Evolutionary conservation across 2,113 vertebrate genomes (phyloP).

Genomic region (Tringa solitaria): DNA sequence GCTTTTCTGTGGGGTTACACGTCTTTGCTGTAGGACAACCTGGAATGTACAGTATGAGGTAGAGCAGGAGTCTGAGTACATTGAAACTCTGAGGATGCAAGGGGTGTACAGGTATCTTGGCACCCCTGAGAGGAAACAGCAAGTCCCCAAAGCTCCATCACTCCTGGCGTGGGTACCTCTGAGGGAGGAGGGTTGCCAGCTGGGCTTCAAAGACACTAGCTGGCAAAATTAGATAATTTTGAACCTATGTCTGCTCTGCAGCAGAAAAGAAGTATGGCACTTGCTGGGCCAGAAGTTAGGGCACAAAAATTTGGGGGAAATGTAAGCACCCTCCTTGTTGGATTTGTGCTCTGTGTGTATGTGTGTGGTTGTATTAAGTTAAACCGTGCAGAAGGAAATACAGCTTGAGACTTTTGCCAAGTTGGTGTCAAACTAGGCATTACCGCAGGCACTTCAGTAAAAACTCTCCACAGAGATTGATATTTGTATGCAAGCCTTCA

Average conservation of each 20-base stretch:
- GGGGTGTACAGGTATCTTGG: background rate
- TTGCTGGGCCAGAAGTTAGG: background rate
- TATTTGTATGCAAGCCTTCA: background rate
- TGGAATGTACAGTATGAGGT: background rate
- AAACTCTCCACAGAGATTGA: background rate
- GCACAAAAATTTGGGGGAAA: background rate
- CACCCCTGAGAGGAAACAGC: background rate
- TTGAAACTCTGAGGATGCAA: background rate
- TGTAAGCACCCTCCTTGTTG: background rate
- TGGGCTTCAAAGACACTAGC: background rate
- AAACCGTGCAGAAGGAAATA: background rate
- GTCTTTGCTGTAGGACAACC: background rate
- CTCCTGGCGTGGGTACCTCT: background rate
- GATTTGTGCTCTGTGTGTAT: background rate
- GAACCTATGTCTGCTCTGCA: background rate
- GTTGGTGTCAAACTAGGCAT: constrained; percentile 17
- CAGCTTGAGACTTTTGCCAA: constrained; percentile 7
- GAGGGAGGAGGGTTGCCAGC: background rate
- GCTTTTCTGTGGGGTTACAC: background rate
- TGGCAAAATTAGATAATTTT: background rate
- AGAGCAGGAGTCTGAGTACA: background rate
- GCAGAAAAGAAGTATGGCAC: background rate
- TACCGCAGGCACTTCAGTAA: background rate
- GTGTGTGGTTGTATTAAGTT: background rate
- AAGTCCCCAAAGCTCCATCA: background rate